Percentiles rank a stretch among this genome's conserved stretches.
phyloP scores from a whole-genome alignment of 2,888 invertebrate species.

The Drosophila monieri region DNA sequence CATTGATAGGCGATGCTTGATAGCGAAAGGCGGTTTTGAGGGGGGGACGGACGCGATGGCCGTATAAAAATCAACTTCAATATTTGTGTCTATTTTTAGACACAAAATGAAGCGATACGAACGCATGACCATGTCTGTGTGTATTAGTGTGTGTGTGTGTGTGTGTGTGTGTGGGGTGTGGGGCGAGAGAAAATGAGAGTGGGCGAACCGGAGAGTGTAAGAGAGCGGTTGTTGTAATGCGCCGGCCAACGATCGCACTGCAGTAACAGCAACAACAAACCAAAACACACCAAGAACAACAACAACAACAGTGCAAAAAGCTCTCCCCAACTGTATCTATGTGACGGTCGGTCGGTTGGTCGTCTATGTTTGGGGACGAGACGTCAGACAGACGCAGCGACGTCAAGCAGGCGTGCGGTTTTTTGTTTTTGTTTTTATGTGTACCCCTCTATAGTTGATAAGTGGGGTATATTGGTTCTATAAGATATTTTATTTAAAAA shows the following conservation, averaged over 20 bases:
- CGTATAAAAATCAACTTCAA: slow-evolving; percentile 79
- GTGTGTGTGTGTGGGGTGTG: slow-evolving; percentile 19
- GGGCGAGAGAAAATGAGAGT: slow-evolving; percentile 20
- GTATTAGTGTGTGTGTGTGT: slow-evolving; percentile 21
- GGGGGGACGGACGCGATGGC: slow-evolving; percentile 46
- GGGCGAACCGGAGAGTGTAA: slow-evolving; percentile 10
- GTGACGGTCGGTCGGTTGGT: slow-evolving; percentile 1
- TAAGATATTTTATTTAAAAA: background rate
- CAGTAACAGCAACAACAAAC: slow-evolving; percentile 34
- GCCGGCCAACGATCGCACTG: slow-evolving; percentile 71
- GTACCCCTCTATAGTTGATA: background rate
- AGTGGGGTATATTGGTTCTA: background rate
- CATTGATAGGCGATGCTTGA: slow-evolving; percentile 75
- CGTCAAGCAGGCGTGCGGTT: slow-evolving; percentile 54
- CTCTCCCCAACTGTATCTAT: slow-evolving; percentile 27
- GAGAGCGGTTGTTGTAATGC: slow-evolving; percentile 49
- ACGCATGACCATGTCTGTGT: slow-evolving; percentile 62
- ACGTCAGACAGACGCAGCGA: slow-evolving; percentile 65
- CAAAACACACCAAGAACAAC: slow-evolving; percentile 32
- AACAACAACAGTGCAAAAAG: slow-evolving; percentile 36
- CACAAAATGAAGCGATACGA: slow-evolving; percentile 61
- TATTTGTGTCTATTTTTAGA: slow-evolving; percentile 81
- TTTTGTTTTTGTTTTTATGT: slow-evolving; percentile 4
- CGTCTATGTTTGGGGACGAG: slow-evolving; percentile 44
- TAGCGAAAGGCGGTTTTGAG: slow-evolving; percentile 52